Conservation (phyloP, 2,113 vertebrate species). For the Steatornis caripensis region DNA sequence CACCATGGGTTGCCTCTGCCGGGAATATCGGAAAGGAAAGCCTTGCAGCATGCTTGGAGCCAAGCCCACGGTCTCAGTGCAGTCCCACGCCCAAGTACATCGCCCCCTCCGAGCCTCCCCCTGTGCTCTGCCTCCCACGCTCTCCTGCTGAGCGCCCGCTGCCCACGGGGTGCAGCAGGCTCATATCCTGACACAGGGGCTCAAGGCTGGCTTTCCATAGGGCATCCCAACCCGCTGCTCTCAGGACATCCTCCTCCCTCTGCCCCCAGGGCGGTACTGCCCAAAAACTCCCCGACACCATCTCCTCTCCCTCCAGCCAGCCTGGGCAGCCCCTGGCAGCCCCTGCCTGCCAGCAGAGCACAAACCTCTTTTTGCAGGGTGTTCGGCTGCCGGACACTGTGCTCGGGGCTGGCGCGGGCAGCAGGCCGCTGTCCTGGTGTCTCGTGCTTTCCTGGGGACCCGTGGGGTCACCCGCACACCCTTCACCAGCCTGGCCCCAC, state of each 20-base stretch:
- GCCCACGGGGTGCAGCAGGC: no score
- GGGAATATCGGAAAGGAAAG: not conserved
- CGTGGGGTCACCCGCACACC: not conserved
- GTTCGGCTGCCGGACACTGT: not conserved
- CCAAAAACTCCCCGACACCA: fast-evolving
- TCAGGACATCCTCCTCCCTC: not conserved
- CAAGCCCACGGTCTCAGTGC: not conserved
- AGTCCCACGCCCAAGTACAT: not conserved
- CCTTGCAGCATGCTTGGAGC: fast-evolving
- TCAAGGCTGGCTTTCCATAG: not conserved
- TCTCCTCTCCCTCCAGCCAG: not conserved
- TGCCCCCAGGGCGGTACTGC: not conserved
- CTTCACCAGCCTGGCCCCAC: fast-evolving
- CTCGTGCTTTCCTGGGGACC: not conserved
- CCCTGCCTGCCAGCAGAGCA: not conserved
- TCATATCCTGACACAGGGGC: no score
- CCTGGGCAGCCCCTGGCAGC: not conserved
- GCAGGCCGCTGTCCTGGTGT: not conserved
- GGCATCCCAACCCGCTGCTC: not conserved
- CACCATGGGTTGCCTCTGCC: not conserved
- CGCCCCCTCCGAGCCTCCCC: not conserved
- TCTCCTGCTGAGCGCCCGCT: not conserved
- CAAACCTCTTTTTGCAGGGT: not conserved
- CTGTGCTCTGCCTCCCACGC: fast-evolving
- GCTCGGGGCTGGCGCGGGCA: fast-evolving